phyloP scores from a whole-genome alignment of 2,113 vertebrate species.

The Nannospalax galili region DNA sequence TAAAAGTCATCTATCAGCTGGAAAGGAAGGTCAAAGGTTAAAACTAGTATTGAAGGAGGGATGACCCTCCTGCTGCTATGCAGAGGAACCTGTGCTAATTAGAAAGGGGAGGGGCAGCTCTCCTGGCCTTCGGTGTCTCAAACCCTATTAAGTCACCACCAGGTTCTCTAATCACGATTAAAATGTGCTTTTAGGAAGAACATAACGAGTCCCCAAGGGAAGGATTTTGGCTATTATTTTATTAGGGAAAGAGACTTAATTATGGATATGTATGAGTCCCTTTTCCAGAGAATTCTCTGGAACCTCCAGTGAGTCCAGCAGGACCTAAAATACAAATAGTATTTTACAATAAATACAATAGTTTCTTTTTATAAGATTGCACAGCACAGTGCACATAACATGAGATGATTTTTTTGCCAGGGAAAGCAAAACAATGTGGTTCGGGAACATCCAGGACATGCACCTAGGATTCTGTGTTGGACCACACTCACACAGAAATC shows the following conservation, averaged over 20 bases:
- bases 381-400: not conserved
- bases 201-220: constrained; percentile 17
- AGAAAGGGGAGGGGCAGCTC: not conserved
- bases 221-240: constrained; percentile 56
- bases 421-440: not conserved
- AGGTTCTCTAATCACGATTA: not conserved
- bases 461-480: not conserved
- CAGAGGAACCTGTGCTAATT: not conserved
- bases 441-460: not conserved
- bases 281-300: constrained; percentile 43
- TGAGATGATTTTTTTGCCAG: constrained; percentile 26
- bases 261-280: not conserved
- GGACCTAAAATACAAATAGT: constrained; percentile 25
- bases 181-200: constrained; percentile 45
- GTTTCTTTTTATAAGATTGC: constrained; percentile 12
- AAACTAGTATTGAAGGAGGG: constrained; percentile 32
- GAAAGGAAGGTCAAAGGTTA: not conserved
- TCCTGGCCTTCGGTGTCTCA: not conserved
- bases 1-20: constrained; percentile 20
- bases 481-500: not conserved
- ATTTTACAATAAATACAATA: too few relatives aligned
- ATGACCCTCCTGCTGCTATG: not conserved
- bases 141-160: constrained; percentile 38
- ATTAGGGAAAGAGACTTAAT: constrained; percentile 28
- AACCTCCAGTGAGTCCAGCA: not conserved